Percentiles rank a stretch among this genome's conserved stretches.
These are phyloP conservation scores for Pogonophryne albipinna DNA, from an alignment of 2,797 vertebrate genomes.

Conservation along the genomic window DNA sequence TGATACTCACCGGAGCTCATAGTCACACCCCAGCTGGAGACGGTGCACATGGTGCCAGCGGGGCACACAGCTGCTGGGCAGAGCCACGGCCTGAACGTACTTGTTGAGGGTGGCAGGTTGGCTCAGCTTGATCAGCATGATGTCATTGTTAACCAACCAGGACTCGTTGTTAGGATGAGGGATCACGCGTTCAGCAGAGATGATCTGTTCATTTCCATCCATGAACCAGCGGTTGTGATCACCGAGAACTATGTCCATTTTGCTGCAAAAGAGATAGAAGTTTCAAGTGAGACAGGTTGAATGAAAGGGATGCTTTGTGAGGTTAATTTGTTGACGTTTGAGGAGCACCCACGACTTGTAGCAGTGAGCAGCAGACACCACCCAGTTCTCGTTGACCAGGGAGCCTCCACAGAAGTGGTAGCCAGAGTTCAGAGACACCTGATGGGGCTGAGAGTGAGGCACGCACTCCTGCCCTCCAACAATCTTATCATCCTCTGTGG, in stretches of 20 bases:
- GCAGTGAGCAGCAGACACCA: constrained; percentile 80
- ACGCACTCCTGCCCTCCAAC: constrained; percentile 70
- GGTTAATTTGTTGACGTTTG: not conserved
- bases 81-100: constrained; percentile 77
- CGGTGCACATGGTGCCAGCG: constrained; percentile 79
- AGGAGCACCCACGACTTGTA: constrained; percentile 59
- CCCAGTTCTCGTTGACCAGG: constrained; percentile 72
- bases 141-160: constrained; percentile 80
- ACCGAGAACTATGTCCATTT: constrained; percentile 84
- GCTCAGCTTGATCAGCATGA: constrained; percentile 89
- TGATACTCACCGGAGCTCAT: constrained; percentile 71
- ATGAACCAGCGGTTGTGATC: constrained; percentile 77
- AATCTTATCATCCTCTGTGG: constrained; percentile 69
- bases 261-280: constrained; percentile 61
- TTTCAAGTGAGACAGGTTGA: not conserved
- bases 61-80: constrained; percentile 77
- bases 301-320: too few relatives aligned
- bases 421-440: constrained; percentile 69
- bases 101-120: constrained; percentile 74
- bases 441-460: constrained; percentile 69
- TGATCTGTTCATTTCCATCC: constrained; percentile 82
- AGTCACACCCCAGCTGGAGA: constrained; percentile 88
- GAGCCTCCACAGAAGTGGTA: constrained; percentile 73
- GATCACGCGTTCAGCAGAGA: constrained; percentile 77
- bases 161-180: constrained; percentile 72